Conservation (phyloP, 2,113 vertebrate genomes). For the Hyperopisus bebe region DNA sequence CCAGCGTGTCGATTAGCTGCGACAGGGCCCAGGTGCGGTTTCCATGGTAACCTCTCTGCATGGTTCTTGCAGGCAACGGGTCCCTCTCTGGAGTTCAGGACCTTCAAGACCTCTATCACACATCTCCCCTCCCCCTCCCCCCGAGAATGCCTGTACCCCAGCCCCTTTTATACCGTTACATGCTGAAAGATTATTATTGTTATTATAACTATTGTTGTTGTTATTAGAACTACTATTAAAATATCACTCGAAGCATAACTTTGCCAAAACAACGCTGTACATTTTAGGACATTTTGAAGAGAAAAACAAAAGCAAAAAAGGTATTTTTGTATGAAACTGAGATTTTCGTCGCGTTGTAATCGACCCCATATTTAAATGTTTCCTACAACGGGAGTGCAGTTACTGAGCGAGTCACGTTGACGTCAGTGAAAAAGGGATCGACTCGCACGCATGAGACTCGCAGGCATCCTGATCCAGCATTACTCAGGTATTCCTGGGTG, state of each 20-base stretch:
- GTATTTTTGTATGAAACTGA: conserved; percentile 24
- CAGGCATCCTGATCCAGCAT: neutral
- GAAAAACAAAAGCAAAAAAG: conserved; percentile 2
- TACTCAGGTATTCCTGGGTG: neutral
- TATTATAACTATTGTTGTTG: conserved; percentile 13
- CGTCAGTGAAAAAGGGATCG: neutral
- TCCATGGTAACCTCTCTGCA: conserved; percentile 21
- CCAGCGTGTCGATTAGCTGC: conserved; percentile 4
- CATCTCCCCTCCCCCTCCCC: neutral
- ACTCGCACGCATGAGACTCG: neutral
- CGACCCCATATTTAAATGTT: neutral
- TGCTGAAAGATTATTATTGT: conserved; percentile 14
- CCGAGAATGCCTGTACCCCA: neutral
- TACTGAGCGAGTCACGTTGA: conserved; percentile 4
- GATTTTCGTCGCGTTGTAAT: neutral
- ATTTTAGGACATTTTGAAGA: conserved; percentile 24
- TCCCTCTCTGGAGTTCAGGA: conserved; percentile 16
- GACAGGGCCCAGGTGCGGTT: conserved; percentile 10
- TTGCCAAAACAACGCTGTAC: conserved; percentile 24
- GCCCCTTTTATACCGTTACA: conserved; percentile 25
- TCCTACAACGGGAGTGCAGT: neutral
- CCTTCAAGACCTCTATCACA: conserved; percentile 27
- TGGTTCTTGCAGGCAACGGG: conserved; percentile 20
- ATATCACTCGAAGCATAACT: conserved; percentile 18
- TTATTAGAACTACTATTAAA: conserved; percentile 14